A percentile compares a stretch with the other conserved stretches of the same genome.
phyloP scores from a whole-genome alignment of 1,140 invertebrate genomes.

The Euglossa dilemma region DNA sequence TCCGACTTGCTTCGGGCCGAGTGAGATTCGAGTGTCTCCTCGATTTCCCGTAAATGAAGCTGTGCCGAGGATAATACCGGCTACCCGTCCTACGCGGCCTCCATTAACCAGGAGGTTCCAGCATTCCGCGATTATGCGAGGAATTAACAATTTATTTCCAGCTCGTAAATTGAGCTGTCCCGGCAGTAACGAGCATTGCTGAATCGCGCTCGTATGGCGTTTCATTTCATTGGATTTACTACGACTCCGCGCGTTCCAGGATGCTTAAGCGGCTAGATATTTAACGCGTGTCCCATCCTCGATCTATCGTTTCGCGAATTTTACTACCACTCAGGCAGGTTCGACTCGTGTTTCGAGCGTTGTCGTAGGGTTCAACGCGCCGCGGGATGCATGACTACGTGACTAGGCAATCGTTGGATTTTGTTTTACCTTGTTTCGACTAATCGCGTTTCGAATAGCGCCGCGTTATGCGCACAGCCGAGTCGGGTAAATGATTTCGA shows the following conservation, averaged over 20 bases:
- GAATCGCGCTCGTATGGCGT: constrained; percentile 18
- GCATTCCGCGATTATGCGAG: constrained; percentile 39
- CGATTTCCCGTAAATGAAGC: constrained; percentile 41
- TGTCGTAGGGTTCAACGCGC: background rate
- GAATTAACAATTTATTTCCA: constrained; percentile 52
- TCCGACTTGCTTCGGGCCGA: constrained; percentile 3
- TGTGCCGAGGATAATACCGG: background rate
- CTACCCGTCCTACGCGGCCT: constrained; percentile 6
- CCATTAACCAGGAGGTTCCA: constrained; percentile 11
- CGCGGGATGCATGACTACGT: background rate
- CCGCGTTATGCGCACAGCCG: background rate
- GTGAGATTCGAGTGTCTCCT: constrained; percentile 27
- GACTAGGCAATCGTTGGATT: background rate
- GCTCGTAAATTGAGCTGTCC: constrained; percentile 43
- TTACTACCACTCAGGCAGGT: background rate
- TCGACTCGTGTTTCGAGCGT: background rate
- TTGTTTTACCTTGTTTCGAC: background rate
- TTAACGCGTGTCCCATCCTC: background rate
- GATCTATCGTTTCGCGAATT: constrained; percentile 10
- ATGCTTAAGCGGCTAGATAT: too few species aligned
- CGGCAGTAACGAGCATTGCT: constrained; percentile 35
- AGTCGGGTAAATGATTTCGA: constrained; percentile 3
- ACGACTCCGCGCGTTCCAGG: too few species aligned
- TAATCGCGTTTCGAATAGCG: background rate
- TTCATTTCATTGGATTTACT: constrained; percentile 29